Conservation (phyloP, 2,797 vertebrate species). For the Botia almorhae region DNA sequence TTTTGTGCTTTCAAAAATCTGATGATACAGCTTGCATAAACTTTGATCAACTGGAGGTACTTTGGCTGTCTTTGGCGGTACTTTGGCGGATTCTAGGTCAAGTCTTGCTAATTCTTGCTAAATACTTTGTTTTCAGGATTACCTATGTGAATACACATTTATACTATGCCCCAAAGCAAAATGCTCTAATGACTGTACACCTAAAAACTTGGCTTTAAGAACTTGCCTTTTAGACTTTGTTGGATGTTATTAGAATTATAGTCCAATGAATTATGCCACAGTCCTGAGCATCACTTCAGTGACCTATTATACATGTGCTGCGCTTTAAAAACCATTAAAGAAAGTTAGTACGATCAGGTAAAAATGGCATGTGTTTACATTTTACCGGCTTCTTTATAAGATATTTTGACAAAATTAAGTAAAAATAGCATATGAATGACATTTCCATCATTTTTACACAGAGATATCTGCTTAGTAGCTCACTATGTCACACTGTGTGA, state of each 20-base stretch:
- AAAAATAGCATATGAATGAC: too few species aligned
- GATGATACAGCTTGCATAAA: background rate
- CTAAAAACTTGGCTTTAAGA: too few species aligned
- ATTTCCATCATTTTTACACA: too few species aligned
- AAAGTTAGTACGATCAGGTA: too few species aligned
- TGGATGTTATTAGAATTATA: slow-evolving; percentile 23
- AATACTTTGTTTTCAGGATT: background rate
- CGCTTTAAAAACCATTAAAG: background rate
- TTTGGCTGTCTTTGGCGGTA: background rate
- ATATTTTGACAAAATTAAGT: too few species aligned
- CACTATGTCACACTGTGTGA: too few species aligned
- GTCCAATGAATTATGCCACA: slow-evolving; percentile 16
- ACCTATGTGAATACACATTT: background rate
- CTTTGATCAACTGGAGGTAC: background rate
- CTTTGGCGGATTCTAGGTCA: background rate
- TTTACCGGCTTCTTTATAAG: too few species aligned
- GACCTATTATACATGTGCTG: background rate
- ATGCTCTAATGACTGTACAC: too few species aligned
- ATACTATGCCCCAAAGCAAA: too few species aligned
- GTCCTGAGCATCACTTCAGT: background rate
- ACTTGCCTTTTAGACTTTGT: background rate
- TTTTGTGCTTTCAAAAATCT: background rate
- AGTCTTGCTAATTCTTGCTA: background rate
- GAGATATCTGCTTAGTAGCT: too few species aligned
- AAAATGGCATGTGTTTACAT: too few species aligned